Evolutionary conservation across 1,140 invertebrate species (phyloP).

Genomic region (Nasonia longicornis): DNA sequence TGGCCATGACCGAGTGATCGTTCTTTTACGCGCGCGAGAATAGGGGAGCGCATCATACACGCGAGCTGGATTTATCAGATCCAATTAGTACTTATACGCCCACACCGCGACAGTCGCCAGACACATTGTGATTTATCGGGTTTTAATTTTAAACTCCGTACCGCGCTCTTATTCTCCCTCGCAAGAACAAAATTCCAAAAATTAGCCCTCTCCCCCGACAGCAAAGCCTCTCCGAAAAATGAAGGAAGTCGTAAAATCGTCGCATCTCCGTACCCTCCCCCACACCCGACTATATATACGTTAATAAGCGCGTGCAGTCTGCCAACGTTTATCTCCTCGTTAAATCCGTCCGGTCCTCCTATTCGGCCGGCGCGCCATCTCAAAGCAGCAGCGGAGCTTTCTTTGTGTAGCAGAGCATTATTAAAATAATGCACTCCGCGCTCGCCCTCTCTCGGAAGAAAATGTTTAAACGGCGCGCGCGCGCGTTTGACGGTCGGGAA

Average conservation of each 20-base stretch:
- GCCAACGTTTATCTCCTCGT: conserved; percentile 53
- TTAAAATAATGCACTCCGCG: conserved; percentile 56
- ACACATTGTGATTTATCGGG: background rate
- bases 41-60: background rate
- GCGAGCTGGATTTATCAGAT: conserved; percentile 28
- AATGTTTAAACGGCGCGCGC: conserved; percentile 49
- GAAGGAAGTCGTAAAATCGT: background rate
- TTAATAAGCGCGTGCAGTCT: conserved; percentile 32
- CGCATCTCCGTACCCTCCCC: background rate
- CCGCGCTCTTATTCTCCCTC: too few relatives aligned
- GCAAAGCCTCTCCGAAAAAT: background rate
- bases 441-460: conserved; percentile 34
- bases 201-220: background rate
- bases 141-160: background rate
- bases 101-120: background rate
- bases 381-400: conserved; percentile 30
- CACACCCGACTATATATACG: background rate
- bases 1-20: background rate
- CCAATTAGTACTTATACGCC: conserved; percentile 26
- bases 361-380: background rate
- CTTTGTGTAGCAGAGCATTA: conserved; percentile 54
- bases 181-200: background rate
- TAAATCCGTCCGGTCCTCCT: conserved; percentile 37
- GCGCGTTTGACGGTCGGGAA: conserved; percentile 47
- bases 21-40: background rate